phyloP scores from a whole-genome alignment of 1,140 invertebrate genomes.

The Bathynomus jamesi region DNA sequence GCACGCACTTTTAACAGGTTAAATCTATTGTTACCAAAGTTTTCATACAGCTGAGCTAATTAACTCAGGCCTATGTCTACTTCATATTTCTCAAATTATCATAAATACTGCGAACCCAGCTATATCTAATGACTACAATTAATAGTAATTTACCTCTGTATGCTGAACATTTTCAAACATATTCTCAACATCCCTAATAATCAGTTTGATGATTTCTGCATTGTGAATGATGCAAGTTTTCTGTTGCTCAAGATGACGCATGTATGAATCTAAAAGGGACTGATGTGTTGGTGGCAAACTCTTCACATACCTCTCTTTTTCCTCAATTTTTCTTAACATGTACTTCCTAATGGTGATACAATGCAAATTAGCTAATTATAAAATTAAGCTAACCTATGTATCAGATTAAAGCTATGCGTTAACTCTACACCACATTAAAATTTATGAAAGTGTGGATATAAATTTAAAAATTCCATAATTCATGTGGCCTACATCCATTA shows the following conservation, averaged over 20 bases:
- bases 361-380: not conserved
- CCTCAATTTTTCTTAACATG: slow-evolving; percentile 46
- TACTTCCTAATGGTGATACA: not conserved
- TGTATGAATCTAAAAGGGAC: slow-evolving; percentile 63
- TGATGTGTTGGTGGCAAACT: slow-evolving; percentile 67
- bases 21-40: no score
- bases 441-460: not conserved
- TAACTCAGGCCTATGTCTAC: no score
- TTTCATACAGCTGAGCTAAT: no score
- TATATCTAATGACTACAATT: no score
- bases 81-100: no score
- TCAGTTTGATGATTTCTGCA: slow-evolving; percentile 69
- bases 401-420: not conserved
- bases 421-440: not conserved
- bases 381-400: not conserved
- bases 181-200: slow-evolving; percentile 68
- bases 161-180: slow-evolving; percentile 73
- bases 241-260: slow-evolving; percentile 62
- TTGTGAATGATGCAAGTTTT: slow-evolving; percentile 75
- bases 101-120: no score
- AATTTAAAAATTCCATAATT: no score
- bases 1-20: no score
- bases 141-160: slow-evolving; percentile 19
- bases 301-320: slow-evolving; percentile 62
- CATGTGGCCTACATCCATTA: no score